Conservation (phyloP, 2,888 invertebrate species). For the Cetonia aurata region DNA sequence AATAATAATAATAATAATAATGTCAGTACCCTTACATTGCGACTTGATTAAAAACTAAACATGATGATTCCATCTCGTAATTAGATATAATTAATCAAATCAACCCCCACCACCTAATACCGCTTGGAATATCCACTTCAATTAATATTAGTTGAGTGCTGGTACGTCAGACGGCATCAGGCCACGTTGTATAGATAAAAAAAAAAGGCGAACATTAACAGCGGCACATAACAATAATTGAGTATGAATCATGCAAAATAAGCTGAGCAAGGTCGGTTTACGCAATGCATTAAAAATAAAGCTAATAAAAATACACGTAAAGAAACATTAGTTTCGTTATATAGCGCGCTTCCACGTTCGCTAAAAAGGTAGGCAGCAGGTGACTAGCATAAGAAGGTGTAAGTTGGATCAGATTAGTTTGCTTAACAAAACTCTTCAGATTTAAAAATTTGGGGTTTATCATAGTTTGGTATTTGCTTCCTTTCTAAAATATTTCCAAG, state of each 20-base stretch:
- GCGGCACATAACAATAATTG: slow-evolving; percentile 32
- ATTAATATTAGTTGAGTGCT: slow-evolving; percentile 23
- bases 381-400: no score
- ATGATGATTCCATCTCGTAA: slow-evolving; percentile 15
- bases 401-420: no score
- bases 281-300: slow-evolving; percentile 36
- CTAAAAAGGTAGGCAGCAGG: background rate
- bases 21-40: no score
- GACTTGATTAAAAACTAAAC: slow-evolving; percentile 9
- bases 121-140: slow-evolving; percentile 12
- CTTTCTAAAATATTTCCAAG: no score
- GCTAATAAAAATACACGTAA: slow-evolving; percentile 29
- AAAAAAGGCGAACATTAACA: slow-evolving; percentile 37
- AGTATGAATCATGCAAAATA: slow-evolving; percentile 35
- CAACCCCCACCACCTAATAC: background rate
- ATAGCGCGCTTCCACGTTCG: background rate
- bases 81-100: slow-evolving; percentile 34
- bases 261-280: slow-evolving; percentile 32
- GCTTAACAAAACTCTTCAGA: no score
- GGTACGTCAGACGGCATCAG: slow-evolving; percentile 1
- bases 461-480: no score
- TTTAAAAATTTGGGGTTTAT: no score
- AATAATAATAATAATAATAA: no score
- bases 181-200: slow-evolving; percentile 23
- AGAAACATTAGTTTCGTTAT: slow-evolving; percentile 4